Conservation (phyloP, 1,140 invertebrate genomes). For the Triops cancriformis region DNA sequence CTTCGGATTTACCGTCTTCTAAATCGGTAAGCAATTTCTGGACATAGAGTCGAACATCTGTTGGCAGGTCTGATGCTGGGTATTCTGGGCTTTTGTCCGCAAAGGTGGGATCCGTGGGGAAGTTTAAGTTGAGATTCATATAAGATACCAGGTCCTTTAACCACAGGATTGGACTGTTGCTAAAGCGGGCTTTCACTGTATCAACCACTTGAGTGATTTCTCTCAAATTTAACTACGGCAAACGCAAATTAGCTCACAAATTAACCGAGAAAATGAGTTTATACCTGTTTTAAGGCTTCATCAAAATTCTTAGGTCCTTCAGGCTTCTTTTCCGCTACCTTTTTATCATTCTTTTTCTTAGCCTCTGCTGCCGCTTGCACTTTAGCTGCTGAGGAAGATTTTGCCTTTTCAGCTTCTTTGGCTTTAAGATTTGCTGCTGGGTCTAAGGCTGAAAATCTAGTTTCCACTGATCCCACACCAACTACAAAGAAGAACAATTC, state of each 20-base stretch:
- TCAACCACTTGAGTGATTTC: conserved; percentile 2
- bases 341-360: conserved; percentile 19
- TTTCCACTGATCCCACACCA: neutral
- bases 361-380: neutral
- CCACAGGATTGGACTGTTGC: conserved; percentile 7
- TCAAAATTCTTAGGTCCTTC: conserved; percentile 8
- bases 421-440: conserved; percentile 11
- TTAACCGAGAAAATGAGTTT: neutral
- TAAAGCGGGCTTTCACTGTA: neutral
- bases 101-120: conserved; percentile 15
- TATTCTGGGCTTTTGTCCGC: conserved; percentile 15
- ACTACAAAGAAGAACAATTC: neutral
- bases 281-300: conserved; percentile 18
- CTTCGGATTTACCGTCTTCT: neutral
- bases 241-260: neutral
- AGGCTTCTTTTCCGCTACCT: conserved; percentile 1
- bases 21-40: neutral
- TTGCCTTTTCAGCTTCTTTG: conserved; percentile 19
- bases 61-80: neutral
- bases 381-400: neutral
- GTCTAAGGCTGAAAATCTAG: conserved; percentile 8
- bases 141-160: conserved; percentile 16
- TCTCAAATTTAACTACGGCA: neutral
- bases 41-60: neutral
- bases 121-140: conserved; percentile 15